Evolutionary conservation across 2,113 vertebrate species (phyloP).

Genomic region (Sapayoa aenigma): DNA sequence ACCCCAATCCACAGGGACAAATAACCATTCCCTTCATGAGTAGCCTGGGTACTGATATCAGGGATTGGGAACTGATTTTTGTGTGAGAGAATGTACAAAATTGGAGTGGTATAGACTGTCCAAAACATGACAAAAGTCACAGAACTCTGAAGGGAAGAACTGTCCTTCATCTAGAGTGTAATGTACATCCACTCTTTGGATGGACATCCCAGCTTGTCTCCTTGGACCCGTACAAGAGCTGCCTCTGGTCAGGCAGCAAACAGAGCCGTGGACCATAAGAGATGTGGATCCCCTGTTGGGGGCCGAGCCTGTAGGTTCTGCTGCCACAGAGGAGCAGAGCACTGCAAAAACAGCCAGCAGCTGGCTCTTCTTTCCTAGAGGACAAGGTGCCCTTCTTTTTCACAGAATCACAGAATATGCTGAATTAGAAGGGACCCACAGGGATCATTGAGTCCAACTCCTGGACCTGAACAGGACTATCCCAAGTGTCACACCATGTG

Average conservation of each 20-base stretch:
- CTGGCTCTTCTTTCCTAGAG: neutral
- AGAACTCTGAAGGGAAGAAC: neutral
- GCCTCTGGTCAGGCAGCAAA: neutral
- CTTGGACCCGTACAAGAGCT: neutral
- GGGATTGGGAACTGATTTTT: neutral
- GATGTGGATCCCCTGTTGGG: rapidly evolving
- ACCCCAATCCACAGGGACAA: neutral
- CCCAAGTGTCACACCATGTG: too few relatives aligned
- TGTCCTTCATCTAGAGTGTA: neutral
- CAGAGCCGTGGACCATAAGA: neutral
- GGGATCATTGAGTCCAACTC: too few relatives aligned
- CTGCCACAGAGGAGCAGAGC: neutral
- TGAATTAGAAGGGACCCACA: too few relatives aligned
- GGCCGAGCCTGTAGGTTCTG: neutral
- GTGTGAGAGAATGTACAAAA: neutral
- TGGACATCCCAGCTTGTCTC: neutral
- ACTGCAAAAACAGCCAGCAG: neutral
- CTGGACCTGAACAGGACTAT: too few relatives aligned
- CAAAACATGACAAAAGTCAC: neutral
- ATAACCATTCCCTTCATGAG: neutral
- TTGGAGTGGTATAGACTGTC: neutral
- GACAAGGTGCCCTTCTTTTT: neutral
- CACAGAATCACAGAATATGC: too few relatives aligned
- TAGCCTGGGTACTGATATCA: neutral
- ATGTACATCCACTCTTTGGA: neutral